Conservation (phyloP, 2,888 invertebrate genomes). For the Euproctis similis region DNA sequence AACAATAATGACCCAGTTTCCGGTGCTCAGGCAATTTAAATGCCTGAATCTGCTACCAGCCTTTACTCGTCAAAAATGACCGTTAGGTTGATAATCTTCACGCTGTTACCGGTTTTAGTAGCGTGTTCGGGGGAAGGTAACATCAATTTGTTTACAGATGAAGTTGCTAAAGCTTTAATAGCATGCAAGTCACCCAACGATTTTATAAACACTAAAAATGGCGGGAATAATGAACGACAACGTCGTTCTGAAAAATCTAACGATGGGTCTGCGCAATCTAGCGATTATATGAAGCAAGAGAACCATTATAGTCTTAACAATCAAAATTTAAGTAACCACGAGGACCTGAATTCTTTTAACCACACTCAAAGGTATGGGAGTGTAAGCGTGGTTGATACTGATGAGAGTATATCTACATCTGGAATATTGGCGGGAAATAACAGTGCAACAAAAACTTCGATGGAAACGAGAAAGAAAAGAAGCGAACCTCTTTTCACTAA, state of each 20-base stretch:
- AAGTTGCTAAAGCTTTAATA: slow-evolving; percentile 50
- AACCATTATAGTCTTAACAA: slow-evolving; percentile 48
- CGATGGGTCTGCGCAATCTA: slow-evolving; percentile 35
- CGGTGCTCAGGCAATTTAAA: slow-evolving; percentile 40
- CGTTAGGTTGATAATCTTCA: slow-evolving; percentile 25
- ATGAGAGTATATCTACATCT: slow-evolving; percentile 19
- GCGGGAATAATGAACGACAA: slow-evolving; percentile 16
- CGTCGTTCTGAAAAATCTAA: slow-evolving; percentile 29
- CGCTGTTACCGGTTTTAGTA: slow-evolving; percentile 36
- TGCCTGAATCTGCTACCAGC: slow-evolving; percentile 3
- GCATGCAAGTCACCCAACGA: slow-evolving; percentile 32
- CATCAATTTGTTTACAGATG: slow-evolving; percentile 57
- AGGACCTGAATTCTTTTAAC: slow-evolving; percentile 43
- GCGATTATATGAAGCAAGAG: slow-evolving; percentile 31
- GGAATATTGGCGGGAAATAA: slow-evolving; percentile 8
- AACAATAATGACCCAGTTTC: slow-evolving; percentile 40
- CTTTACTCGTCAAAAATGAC: slow-evolving; percentile 34
- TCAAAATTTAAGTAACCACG: slow-evolving; percentile 34
- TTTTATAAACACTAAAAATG: slow-evolving; percentile 13
- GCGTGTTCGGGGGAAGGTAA: slow-evolving; percentile 53
- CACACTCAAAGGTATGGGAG: slow-evolving; percentile 38
- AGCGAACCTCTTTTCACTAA: slow-evolving; percentile 44
- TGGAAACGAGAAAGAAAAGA: slow-evolving; percentile 35
- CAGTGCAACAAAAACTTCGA: slow-evolving; percentile 12
- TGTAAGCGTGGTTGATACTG: slow-evolving; percentile 35